A percentile compares a stretch with the other conserved stretches of the same genome.
These are phyloP conservation scores for Caenorhabditis macrosperma DNA, from an alignment of 2,888 invertebrate species.

Conservation along the genomic window DNA sequence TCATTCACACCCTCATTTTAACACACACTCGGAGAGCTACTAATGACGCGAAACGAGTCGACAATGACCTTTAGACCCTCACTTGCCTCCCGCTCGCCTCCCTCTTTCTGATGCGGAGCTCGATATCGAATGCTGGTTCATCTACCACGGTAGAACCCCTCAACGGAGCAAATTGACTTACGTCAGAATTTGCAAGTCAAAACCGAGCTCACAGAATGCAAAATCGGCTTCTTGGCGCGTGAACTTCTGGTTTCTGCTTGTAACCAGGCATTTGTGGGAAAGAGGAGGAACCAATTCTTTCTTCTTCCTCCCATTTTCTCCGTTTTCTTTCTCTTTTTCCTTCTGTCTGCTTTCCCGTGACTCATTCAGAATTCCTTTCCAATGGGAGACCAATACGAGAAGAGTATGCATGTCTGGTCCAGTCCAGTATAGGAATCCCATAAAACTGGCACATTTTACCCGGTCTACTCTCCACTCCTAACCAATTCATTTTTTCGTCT, in stretches of 20 bases:
- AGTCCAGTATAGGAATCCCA: not conserved
- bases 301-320: too few species aligned
- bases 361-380: conserved; percentile 10
- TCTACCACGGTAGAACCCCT: too few species aligned
- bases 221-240: conserved; percentile 15
- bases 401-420: not conserved
- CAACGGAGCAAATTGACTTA: conserved; percentile 3
- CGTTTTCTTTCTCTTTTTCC: not conserved
- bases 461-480: not conserved
- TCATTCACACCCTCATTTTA: conserved; percentile 33
- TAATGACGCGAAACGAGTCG: conserved; percentile 44
- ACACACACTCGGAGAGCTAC: conserved; percentile 18
- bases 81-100: not conserved
- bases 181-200: conserved; percentile 51
- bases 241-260: conserved; percentile 24
- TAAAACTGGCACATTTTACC: not conserved
- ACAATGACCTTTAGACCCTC: conserved; percentile 31
- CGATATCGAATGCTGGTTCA: not conserved
- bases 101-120: not conserved
- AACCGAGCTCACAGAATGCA: conserved; percentile 10
- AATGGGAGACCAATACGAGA: not conserved
- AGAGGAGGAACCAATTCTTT: not conserved
- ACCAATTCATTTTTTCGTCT: conserved; percentile 1
- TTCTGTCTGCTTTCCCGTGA: too few species aligned
- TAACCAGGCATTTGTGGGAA: not conserved